Evolutionary conservation across 2,888 invertebrate genomes (phyloP).

Genomic region (Rhopalosiphum nymphaeae): DNA sequence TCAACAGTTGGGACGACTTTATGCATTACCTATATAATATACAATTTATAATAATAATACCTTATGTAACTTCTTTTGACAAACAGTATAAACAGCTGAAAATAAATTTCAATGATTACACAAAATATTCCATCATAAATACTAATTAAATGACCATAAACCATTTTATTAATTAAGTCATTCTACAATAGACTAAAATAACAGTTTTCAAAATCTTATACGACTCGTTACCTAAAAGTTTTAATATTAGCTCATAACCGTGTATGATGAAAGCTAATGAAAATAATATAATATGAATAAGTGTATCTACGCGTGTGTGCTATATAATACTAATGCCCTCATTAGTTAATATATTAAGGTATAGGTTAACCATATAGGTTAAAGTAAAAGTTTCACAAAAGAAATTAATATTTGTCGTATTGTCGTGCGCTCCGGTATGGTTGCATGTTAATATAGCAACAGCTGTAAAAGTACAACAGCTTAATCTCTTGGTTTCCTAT

Average conservation of each 20-base stretch:
- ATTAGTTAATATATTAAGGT: background rate
- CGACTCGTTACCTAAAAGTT: background rate
- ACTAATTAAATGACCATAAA: background rate
- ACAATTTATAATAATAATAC: background rate
- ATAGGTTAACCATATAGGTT: background rate
- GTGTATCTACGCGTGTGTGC: background rate
- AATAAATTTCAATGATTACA: background rate
- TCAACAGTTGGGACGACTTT: background rate
- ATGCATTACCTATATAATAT: background rate
- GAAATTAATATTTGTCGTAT: background rate
- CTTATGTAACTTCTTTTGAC: background rate
- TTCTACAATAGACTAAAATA: background rate
- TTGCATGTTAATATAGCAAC: background rate
- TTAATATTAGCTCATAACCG: background rate
- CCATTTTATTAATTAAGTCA: background rate
- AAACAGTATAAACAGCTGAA: background rate
- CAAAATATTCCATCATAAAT: background rate
- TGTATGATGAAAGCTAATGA: background rate
- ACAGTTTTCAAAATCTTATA: background rate
- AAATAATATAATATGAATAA: background rate
- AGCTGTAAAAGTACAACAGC: background rate
- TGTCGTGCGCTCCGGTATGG: background rate
- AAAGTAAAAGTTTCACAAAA: background rate
- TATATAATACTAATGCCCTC: background rate
- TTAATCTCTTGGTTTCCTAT: background rate